Evolutionary conservation across 2,888 invertebrate species (phyloP), one percentile per base, ranked within the genome.

Genomic region (Chloroclysta siterata): DNA sequence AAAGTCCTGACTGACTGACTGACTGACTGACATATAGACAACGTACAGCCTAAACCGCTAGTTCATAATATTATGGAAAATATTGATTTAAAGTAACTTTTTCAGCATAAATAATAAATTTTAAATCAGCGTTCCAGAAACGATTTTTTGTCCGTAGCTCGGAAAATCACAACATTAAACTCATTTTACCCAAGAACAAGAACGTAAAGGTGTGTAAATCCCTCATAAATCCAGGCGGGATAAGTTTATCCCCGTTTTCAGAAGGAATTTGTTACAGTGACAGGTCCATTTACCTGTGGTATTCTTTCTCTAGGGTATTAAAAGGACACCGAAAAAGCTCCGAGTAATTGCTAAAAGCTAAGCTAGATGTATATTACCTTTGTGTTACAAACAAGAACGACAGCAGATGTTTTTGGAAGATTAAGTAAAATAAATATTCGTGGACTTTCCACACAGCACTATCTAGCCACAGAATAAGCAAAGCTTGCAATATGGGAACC

Each of bases 211-310:
- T 57, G 52, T 55, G 66, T 57, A 65, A 68, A 68, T 68, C 63
- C 71, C 63, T 63, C 39, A 56, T 58, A 68, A 71, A 65, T 66
- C 63, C 57, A 41, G 28, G 33, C 22, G 17, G 46, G 58, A 52
- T 55, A 47, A 41, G 53, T 46, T 36, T 53, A 57, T 65, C 64
- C 64, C 64, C 15, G 44, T 48, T 44, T 33, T 46, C 44, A 57
- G 42, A 28, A 53, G 62, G 71, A 71, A 51, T 51, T 51, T 72
- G 63, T 71, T 72, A 68, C 65, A 60, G 67, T 70, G 78, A 76
- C 76, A 75, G 70, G 62, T 71, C 74, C 77, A 81, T 84, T 82
- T 81, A 81, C 82, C 78, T 81, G 74, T 66, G 71, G 71, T 70
- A 71, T 76, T 79, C 80, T 80, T 80, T 81, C 75, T 79, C 76